Percentiles rank a stretch among this genome's conserved stretches.
Evolutionary conservation across 2,797 vertebrate species (phyloP).

Genomic region (Mareca strepera): DNA sequence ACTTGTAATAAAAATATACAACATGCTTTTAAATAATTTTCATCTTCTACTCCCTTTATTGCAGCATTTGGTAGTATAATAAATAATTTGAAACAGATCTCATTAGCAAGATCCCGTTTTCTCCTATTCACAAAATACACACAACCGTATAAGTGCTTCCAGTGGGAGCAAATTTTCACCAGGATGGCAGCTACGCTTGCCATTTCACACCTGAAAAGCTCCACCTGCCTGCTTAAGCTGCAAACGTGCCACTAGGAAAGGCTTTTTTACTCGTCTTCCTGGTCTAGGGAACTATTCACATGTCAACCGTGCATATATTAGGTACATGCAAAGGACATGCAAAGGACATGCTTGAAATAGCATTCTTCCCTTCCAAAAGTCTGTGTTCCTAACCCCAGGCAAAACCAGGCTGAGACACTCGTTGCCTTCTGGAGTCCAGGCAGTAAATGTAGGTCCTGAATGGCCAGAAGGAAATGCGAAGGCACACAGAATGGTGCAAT

Average conservation of each 20-base stretch:
- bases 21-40: background rate
- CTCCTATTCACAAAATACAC: background rate
- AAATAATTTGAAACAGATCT: constrained; percentile 2
- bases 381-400: background rate
- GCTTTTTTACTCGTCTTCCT: background rate
- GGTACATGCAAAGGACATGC: background rate
- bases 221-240: background rate
- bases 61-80: background rate
- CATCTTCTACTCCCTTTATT: background rate
- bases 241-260: background rate
- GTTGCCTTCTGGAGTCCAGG: background rate
- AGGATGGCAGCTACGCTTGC: background rate
- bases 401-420: background rate
- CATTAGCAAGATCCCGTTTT: background rate
- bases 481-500: background rate
- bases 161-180: background rate
- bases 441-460: background rate
- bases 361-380: background rate
- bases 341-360: background rate
- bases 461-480: background rate
- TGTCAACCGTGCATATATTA: accelerated
- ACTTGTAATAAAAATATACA: background rate
- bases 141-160: background rate
- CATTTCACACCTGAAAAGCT: background rate
- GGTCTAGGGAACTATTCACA: background rate